phyloP scores from a whole-genome alignment of 2,113 vertebrate genomes.

The Hiodon alosoides region DNA sequence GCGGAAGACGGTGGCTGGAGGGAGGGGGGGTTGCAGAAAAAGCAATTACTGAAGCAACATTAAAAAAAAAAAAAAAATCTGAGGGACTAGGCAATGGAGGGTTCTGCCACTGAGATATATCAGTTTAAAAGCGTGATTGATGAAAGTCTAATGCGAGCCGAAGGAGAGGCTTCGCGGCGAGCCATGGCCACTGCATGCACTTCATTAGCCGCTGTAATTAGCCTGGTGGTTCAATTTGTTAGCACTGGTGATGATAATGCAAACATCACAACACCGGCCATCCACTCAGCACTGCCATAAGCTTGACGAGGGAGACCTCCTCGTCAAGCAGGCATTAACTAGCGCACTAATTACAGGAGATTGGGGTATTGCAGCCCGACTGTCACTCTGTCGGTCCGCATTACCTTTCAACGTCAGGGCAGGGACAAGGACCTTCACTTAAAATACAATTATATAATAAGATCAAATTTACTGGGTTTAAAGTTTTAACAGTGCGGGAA shows the following conservation, averaged over 20 bases:
- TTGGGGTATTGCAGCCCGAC: slow-evolving; percentile 66
- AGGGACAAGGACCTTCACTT: slow-evolving; percentile 40
- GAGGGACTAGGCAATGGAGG: slow-evolving; percentile 68
- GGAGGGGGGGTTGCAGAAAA: slow-evolving; percentile 46
- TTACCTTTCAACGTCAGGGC: slow-evolving; percentile 57
- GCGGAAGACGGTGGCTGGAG: slow-evolving; percentile 9
- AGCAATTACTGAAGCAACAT: slow-evolving; percentile 80
- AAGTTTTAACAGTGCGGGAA: background rate
- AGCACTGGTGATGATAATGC: slow-evolving; percentile 84
- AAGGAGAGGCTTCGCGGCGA: slow-evolving; percentile 82
- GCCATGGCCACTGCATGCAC: slow-evolving; percentile 89
- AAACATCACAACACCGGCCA: slow-evolving; percentile 78
- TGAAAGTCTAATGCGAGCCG: slow-evolving; percentile 90
- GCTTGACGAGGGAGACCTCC: slow-evolving; percentile 73
- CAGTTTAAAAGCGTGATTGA: slow-evolving; percentile 91
- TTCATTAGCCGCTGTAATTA: slow-evolving; percentile 98
- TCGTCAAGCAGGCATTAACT: slow-evolving; percentile 79
- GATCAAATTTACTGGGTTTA: background rate
- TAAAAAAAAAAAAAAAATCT: slow-evolving; percentile 66
- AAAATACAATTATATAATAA: background rate
- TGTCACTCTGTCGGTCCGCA: slow-evolving; percentile 73
- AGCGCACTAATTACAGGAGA: slow-evolving; percentile 92
- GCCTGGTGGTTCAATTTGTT: slow-evolving; percentile 90
- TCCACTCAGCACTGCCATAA: slow-evolving; percentile 76
- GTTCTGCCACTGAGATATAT: slow-evolving; percentile 60